These are phyloP conservation scores for Arnoldichthys spilopterus DNA, from an alignment of 2,797 vertebrate species.

Conservation along the genomic window DNA sequence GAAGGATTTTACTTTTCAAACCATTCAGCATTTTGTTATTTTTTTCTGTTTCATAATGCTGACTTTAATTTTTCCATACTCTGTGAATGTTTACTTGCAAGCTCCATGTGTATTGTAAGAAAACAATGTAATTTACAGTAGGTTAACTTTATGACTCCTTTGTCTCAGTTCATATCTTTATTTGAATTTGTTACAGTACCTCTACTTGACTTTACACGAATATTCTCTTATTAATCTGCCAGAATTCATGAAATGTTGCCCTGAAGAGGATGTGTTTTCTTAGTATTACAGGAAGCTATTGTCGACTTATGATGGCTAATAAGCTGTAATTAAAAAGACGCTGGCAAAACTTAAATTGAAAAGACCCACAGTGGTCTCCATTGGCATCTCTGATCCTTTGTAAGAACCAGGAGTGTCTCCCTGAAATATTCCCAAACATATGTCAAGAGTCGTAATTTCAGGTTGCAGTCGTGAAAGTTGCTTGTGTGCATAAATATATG, in stretches of 20 bases:
- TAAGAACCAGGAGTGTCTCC: background rate
- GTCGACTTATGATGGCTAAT: background rate
- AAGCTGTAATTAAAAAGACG: background rate
- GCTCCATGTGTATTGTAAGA: background rate
- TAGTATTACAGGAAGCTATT: background rate
- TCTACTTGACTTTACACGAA: too few species aligned
- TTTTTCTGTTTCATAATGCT: background rate
- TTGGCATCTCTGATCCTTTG: background rate
- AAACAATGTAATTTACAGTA: background rate
- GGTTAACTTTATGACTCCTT: background rate
- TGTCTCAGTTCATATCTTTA: too few species aligned
- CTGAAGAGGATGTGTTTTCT: background rate
- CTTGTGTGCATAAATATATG: background rate
- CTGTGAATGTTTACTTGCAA: background rate
- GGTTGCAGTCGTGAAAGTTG: background rate
- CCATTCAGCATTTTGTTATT: conserved; percentile 6
- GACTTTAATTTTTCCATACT: background rate
- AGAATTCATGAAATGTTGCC: too few species aligned
- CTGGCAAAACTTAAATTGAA: background rate
- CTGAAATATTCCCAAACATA: conserved; percentile 10
- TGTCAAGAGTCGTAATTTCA: background rate
- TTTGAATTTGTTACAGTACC: too few species aligned
- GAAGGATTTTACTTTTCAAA: background rate
- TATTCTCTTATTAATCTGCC: too few species aligned
- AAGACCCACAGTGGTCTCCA: background rate